Evolutionary conservation across 1,140 invertebrate genomes (phyloP).

Genomic region (Hycleus cichorii): DNA sequence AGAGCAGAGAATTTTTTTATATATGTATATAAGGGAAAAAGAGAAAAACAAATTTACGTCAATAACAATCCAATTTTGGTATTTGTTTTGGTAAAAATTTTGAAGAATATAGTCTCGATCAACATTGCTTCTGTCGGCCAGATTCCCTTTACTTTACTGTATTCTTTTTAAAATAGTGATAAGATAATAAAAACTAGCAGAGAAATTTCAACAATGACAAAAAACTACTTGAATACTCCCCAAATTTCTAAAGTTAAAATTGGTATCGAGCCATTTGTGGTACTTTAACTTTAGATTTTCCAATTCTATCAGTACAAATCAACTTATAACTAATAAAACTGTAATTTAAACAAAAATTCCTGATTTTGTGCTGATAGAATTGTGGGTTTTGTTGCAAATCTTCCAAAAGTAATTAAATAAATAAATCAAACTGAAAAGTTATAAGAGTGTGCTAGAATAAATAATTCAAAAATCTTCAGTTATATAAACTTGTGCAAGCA

Average conservation of each 20-base stretch:
- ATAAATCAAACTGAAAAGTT: slow-evolving; percentile 1
- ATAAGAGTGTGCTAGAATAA: slow-evolving; percentile 11
- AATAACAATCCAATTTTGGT: slow-evolving; percentile 37
- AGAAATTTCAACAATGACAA: slow-evolving; percentile 14
- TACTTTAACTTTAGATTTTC: slow-evolving; percentile 7
- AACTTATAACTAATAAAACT: background rate
- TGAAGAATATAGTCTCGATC: slow-evolving; percentile 30
- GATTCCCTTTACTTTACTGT: background rate
- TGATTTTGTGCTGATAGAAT: background rate
- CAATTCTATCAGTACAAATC: slow-evolving; percentile 6
- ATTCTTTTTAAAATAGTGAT: too few species aligned
- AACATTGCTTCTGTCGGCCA: slow-evolving; percentile 34
- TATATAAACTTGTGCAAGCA: slow-evolving; percentile 32
- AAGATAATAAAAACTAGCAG: slow-evolving; percentile 7
- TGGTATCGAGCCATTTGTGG: slow-evolving; percentile 3
- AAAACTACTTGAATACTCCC: slow-evolving; percentile 4
- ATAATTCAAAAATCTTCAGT: slow-evolving; percentile 1
- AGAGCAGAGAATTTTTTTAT: slow-evolving; percentile 62
- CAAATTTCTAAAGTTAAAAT: slow-evolving; percentile 14
- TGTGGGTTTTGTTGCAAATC: slow-evolving; percentile 3
- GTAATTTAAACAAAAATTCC: too few species aligned
- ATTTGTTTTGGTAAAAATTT: slow-evolving; percentile 11
- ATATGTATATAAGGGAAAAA: slow-evolving; percentile 49
- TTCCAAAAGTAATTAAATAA: slow-evolving; percentile 2
- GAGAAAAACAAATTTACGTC: slow-evolving; percentile 51